Evolutionary conservation across 2,113 vertebrate genomes (phyloP).

Genomic region (Myrmophylax atrothorax): DNA sequence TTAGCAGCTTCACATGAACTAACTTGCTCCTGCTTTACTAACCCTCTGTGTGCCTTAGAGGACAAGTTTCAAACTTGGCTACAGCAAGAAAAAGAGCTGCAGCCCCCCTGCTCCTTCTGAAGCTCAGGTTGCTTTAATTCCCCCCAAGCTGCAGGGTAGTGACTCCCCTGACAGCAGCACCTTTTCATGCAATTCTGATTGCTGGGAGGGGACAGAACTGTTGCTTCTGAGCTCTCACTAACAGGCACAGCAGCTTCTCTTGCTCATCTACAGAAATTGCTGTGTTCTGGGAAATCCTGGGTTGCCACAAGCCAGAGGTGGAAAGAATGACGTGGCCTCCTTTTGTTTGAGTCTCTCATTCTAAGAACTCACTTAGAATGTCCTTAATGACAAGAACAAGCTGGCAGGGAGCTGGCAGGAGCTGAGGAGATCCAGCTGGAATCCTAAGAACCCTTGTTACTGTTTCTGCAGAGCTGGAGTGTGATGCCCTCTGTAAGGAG

Average conservation of each 20-base stretch:
- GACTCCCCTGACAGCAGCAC: background rate
- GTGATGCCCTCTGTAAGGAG: constrained; percentile 58
- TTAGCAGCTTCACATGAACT: background rate
- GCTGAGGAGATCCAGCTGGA: background rate
- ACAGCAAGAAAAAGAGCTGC: background rate
- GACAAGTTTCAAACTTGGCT: background rate
- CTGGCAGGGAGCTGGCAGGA: background rate
- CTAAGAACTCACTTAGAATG: background rate
- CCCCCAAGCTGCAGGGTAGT: background rate
- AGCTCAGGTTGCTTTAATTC: background rate
- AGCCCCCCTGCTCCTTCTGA: background rate
- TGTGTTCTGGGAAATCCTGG: background rate
- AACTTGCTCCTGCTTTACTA: background rate
- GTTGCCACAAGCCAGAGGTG: background rate
- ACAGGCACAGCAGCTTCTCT: background rate
- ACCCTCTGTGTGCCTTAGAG: background rate
- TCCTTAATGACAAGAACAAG: background rate
- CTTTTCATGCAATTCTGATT: background rate
- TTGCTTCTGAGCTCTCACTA: background rate
- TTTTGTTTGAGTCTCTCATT: background rate
- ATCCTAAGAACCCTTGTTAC: background rate
- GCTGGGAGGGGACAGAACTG: background rate
- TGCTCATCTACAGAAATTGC: background rate
- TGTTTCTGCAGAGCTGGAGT: constrained; percentile 56
- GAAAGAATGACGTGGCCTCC: background rate